A percentile compares a stretch with the other conserved stretches of the same genome.
Evolutionary conservation across 2,113 vertebrate species (phyloP).

Genomic region (Coturnix japonica): DNA sequence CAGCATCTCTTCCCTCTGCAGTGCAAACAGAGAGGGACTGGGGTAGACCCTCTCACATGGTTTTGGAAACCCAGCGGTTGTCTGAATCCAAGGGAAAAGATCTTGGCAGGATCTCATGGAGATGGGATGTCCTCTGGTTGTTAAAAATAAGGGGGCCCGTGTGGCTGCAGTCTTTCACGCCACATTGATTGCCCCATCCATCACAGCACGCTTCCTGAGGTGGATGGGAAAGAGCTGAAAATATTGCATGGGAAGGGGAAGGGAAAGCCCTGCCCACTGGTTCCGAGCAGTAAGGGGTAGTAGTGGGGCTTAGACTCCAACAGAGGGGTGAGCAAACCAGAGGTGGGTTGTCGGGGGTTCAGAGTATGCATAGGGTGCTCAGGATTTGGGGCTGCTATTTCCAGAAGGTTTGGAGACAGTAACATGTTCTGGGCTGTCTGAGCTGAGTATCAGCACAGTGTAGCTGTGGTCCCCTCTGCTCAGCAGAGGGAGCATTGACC

Average conservation of each 20-base stretch:
- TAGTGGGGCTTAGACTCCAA: not conserved
- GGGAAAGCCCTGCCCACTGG: not conserved
- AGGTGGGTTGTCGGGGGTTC: not conserved
- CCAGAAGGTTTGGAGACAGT: not conserved
- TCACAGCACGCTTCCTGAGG: conserved; percentile 20
- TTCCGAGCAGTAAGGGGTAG: not conserved
- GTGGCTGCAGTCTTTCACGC: not conserved
- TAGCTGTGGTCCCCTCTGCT: fast-evolving
- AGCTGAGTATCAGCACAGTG: fast-evolving
- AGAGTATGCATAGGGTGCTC: fast-evolving
- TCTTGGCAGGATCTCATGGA: not conserved
- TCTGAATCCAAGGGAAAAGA: not conserved
- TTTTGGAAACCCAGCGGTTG: not conserved
- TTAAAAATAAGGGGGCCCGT: not conserved
- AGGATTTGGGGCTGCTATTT: not conserved
- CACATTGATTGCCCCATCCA: not conserved
- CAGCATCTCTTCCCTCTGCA: not conserved
- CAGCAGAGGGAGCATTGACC: not conserved
- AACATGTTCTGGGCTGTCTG: not conserved
- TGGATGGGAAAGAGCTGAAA: not conserved
- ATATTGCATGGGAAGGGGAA: not conserved
- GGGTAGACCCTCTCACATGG: not conserved
- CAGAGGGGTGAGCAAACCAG: not conserved
- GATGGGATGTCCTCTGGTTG: not conserved
- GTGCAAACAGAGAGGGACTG: not conserved